Evolutionary conservation across 2,113 vertebrate species (phyloP), one percentile per base, ranked within the genome.

Genomic region (Elaphurus davidianus): DNA sequence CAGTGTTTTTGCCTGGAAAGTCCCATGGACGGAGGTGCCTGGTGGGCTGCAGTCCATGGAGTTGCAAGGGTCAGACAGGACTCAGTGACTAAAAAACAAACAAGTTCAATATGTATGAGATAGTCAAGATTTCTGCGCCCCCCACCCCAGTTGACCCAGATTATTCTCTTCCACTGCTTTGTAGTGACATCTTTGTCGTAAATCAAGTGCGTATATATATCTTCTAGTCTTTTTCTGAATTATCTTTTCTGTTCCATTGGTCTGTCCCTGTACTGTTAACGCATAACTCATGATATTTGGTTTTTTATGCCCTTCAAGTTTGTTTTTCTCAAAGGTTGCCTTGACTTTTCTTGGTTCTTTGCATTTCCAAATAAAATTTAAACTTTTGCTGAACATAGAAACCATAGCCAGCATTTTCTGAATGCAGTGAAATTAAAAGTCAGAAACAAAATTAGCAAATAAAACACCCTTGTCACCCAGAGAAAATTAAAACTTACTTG

Each of bases 301-400:
- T 47, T 67, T n/a, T 19, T 79, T 54, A 15, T 95, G 57, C 60
- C 17, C 12, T 91, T 40, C 43, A 33, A 45, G 19, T 28, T 59
- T 95, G 57, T 74, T 92, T 28, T 8, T 90, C 17, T 71, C 83
- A 33, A 94, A n/a, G 36, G 43, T 78, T 82, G 55, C 10, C 64
- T 96, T 91, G 45, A 13, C 15, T 97, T 45, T 90, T 76, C 45
- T 91, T 94, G 45, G 62, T 40, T 87, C 60, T 87, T 84, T 43
- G 21, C 15, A 57, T 89, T 97, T 92, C 40, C 23, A n/a, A 83
- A 83, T 91, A 91, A 76, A 64, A 74, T 96, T 94, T 94, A 91
- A 84, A 52, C n/a, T 94, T 91, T 62, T 78, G 40, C 23, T 7
- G n/a, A 84, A 91, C 50, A 45, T 55, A 47, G 14, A 50, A 94